Conservation (phyloP, 2,113 vertebrate genomes). For the Tupaia tana region DNA sequence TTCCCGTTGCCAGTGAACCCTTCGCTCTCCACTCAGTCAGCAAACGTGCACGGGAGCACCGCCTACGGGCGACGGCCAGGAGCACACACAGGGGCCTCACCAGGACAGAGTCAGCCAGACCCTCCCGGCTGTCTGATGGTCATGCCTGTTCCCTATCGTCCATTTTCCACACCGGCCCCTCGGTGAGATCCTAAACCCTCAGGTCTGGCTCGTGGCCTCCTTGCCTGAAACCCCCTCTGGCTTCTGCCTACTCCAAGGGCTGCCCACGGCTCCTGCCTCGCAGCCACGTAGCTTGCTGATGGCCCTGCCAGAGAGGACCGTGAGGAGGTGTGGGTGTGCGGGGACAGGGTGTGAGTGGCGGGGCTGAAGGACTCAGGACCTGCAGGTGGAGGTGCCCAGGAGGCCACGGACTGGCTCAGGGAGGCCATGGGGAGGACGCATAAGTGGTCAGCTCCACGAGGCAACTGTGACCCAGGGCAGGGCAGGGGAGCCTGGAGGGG, state of each 20-base stretch:
- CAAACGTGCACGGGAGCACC: rapidly evolving
- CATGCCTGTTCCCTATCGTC: neutral
- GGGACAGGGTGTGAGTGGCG: rapidly evolving
- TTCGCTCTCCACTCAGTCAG: rapidly evolving
- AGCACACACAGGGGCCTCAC: neutral
- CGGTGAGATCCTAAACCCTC: too few species aligned
- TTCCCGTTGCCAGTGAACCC: too few species aligned
- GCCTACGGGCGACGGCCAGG: rapidly evolving
- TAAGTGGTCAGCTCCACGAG: neutral
- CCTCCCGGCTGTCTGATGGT: neutral
- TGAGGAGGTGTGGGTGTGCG: rapidly evolving
- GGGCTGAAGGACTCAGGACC: rapidly evolving
- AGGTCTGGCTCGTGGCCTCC: neutral
- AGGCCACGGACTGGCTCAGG: neutral
- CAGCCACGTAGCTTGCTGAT: rapidly evolving
- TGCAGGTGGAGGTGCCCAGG: neutral
- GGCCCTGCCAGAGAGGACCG: rapidly evolving
- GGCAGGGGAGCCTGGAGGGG: neutral
- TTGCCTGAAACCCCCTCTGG: neutral
- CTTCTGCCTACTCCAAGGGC: too few species aligned
- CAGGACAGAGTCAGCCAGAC: neutral
- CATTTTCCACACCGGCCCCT: rapidly evolving
- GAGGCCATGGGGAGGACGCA: neutral
- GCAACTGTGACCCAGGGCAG: neutral
- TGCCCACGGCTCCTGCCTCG: rapidly evolving